Percentiles rank a stretch among this genome's conserved stretches.
These are phyloP conservation scores for Dendrolimus houi DNA, from an alignment of 2,888 invertebrate genomes.

Conservation along the genomic window DNA sequence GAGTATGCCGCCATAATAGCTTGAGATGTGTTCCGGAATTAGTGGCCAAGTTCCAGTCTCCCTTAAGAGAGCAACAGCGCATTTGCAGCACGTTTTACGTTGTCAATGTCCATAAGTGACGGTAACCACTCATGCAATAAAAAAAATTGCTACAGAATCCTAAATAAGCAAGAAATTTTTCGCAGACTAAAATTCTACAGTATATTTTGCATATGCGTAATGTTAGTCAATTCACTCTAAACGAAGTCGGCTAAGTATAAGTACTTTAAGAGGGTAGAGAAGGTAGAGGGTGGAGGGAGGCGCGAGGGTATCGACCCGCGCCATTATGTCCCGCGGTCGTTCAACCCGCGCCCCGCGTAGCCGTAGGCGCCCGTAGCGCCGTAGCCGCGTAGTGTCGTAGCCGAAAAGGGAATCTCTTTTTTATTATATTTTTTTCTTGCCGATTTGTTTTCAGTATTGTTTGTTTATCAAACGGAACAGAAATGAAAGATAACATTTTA, in stretches of 20 bases:
- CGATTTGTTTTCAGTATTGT: constrained; percentile 24
- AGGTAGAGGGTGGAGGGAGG: constrained; percentile 17
- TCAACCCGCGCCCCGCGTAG: constrained; percentile 55
- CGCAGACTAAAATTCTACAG: not conserved
- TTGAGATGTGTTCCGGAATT: too few relatives aligned
- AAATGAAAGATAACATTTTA: not conserved
- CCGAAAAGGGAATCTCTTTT: constrained; percentile 27
- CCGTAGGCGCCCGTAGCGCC: constrained; percentile 34
- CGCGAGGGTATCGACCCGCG: constrained; percentile 59
- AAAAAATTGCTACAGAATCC: too few relatives aligned
- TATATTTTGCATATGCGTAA: not conserved
- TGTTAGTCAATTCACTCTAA: constrained; percentile 32
- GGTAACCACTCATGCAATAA: too few relatives aligned
- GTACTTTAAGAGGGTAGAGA: constrained; percentile 27
- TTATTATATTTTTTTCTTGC: constrained; percentile 16
- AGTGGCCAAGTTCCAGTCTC: too few relatives aligned
- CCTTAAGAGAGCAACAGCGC: too few relatives aligned
- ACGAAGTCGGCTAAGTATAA: constrained; percentile 32
- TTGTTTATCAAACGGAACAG: not conserved
- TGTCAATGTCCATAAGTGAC: too few relatives aligned
- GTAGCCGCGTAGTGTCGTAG: constrained; percentile 35
- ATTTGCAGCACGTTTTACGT: too few relatives aligned
- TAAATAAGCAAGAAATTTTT: too few relatives aligned
- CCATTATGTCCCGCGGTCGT: constrained; percentile 52
- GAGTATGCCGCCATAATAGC: too few relatives aligned